Conservation (phyloP, 2,888 invertebrate genomes). For the Thymelicus sylvestris region DNA sequence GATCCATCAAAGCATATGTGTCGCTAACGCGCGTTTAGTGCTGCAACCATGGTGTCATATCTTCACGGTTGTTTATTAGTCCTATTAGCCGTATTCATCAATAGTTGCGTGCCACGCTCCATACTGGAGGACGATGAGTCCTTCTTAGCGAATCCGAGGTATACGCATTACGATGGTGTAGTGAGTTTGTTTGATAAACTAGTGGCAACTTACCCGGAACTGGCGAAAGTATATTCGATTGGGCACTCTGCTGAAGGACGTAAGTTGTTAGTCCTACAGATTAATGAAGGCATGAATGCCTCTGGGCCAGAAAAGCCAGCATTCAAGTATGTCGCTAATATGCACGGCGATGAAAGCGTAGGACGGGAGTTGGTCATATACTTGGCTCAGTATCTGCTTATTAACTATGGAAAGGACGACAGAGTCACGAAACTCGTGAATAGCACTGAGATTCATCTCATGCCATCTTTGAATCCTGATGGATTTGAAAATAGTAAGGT, state of each 20-base stretch:
- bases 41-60: conserved; percentile 57
- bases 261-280: conserved; percentile 92
- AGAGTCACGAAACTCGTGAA: conserved; percentile 92
- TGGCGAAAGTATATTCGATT: conserved; percentile 89
- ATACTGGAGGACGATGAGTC: conserved; percentile 75
- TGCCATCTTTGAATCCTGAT: conserved; percentile 99
- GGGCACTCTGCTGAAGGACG: conserved; percentile 94
- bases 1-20: conserved; percentile 12
- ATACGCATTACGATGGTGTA: conserved; percentile 89
- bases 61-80: conserved; percentile 62
- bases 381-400: conserved; percentile 92
- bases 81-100: conserved; percentile 66
- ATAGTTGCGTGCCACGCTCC: conserved; percentile 63
- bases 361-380: conserved; percentile 93
- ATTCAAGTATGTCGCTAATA: conserved; percentile 97
- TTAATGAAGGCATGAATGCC: conserved; percentile 87
- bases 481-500: conserved; percentile 95
- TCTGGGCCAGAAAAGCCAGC: conserved; percentile 89
- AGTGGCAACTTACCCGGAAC: conserved; percentile 86
- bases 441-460: conserved; percentile 95
- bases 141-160: conserved; percentile 85
- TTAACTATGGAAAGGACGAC: conserved; percentile 88
- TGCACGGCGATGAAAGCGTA: conserved; percentile 98
- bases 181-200: conserved; percentile 86
- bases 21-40: conserved; percentile 5